Evolutionary conservation across 2,888 invertebrate genomes (phyloP).

Genomic region (Spodoptera picta): DNA sequence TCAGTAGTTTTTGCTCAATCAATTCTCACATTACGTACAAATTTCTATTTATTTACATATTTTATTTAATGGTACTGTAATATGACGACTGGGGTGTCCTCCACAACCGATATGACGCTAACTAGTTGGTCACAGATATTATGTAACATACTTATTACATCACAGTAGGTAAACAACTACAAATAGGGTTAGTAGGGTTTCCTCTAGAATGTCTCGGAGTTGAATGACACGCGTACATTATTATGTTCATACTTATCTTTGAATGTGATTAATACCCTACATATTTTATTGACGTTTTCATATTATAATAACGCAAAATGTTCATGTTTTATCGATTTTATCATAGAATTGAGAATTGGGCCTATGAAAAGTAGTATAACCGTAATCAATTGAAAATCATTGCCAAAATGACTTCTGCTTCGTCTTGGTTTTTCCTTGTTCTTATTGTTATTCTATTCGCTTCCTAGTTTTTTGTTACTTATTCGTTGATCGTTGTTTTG

Average conservation of each 20-base stretch:
- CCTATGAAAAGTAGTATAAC: conserved; percentile 8
- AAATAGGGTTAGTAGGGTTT: conserved; percentile 62
- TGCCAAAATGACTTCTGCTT: conserved; percentile 15
- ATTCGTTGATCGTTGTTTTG: conserved; percentile 14
- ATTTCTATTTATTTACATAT: conserved; percentile 34
- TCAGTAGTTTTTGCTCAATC: conserved; percentile 12
- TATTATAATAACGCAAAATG: conserved; percentile 12
- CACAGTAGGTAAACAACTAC: conserved; percentile 54
- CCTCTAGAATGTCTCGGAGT: conserved; percentile 55
- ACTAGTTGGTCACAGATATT: conserved; percentile 45
- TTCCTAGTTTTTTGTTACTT: conserved; percentile 31
- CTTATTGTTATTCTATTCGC: conserved; percentile 12
- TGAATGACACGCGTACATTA: conserved; percentile 53
- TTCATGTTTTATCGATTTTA: conserved; percentile 13
- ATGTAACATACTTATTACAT: conserved; percentile 51
- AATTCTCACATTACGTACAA: conserved; percentile 29
- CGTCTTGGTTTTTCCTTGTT: conserved; percentile 31
- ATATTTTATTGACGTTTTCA: conserved; percentile 14
- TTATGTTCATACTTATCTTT: conserved; percentile 22
- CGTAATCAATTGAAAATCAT: conserved; percentile 15
- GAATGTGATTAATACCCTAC: conserved; percentile 18
- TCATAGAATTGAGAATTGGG: conserved; percentile 11
- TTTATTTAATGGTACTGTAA: conserved; percentile 17
- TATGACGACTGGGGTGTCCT: conserved; percentile 14
- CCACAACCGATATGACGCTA: conserved; percentile 32